Percentiles rank a stretch among this genome's conserved stretches.
phyloP scores from a whole-genome alignment of 1,140 invertebrate genomes.

The Trichonephila clavipes region DNA sequence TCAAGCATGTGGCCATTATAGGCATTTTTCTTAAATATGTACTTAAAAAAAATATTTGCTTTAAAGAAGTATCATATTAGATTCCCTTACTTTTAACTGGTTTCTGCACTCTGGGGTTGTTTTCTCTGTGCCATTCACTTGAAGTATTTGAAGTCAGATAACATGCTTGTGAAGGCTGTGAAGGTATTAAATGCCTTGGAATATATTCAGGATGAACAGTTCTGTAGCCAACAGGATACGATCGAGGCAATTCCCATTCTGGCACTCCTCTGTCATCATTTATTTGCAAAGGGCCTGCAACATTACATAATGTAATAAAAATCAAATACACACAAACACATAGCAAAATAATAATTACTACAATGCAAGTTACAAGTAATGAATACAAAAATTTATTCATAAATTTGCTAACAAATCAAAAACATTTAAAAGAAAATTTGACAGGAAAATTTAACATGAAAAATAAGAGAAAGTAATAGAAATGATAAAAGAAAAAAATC shows the following conservation, averaged over 20 bases:
- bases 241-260: conserved; percentile 72
- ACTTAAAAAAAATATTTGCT: too few relatives aligned
- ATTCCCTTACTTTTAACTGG: conserved; percentile 62
- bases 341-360: neutral
- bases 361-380: too few relatives aligned
- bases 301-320: neutral
- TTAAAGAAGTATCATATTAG: too few relatives aligned
- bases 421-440: too few relatives aligned
- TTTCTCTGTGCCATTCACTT: conserved; percentile 66
- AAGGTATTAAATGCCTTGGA: conserved; percentile 66
- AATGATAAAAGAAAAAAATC: too few relatives aligned
- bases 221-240: conserved; percentile 71
- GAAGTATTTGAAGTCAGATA: conserved; percentile 56
- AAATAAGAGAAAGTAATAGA: too few relatives aligned
- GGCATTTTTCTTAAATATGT: too few relatives aligned
- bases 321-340: neutral
- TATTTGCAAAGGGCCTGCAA: conserved; percentile 67
- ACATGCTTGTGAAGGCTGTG: conserved; percentile 66
- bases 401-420: too few relatives aligned
- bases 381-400: too few relatives aligned
- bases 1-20: too few relatives aligned
- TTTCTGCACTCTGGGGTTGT: conserved; percentile 45
- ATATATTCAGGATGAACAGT: conserved; percentile 73
- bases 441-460: too few relatives aligned
- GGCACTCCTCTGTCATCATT: conserved; percentile 69